Percentiles rank a stretch among this genome's conserved stretches.
Evolutionary conservation across 2,113 vertebrate genomes (phyloP).

Genomic region (Numenius arquata): DNA sequence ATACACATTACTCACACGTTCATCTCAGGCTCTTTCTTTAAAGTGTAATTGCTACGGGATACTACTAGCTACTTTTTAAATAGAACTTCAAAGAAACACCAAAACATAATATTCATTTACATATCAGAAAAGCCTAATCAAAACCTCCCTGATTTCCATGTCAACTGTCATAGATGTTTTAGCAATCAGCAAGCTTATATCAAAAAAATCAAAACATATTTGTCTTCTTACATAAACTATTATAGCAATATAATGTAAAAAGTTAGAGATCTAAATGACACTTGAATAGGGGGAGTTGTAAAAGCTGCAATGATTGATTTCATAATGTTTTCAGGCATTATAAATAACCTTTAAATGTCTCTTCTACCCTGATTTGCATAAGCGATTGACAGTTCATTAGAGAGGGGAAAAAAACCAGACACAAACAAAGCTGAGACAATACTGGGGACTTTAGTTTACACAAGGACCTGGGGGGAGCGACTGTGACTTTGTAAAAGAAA

Average conservation of each 20-base stretch:
- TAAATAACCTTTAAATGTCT: slow-evolving; percentile 49
- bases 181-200: slow-evolving; percentile 28
- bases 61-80: not conserved
- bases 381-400: slow-evolving; percentile 26
- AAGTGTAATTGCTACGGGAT: not conserved
- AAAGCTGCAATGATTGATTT: slow-evolving; percentile 23
- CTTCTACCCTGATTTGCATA: slow-evolving; percentile 13
- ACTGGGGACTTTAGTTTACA: not conserved
- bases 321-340: slow-evolving; percentile 17
- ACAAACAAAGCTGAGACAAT: not conserved
- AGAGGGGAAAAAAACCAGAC: not conserved
- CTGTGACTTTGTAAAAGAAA: not conserved
- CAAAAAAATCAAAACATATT: slow-evolving; percentile 37
- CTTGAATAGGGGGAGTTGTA: not conserved
- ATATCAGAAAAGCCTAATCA: slow-evolving; percentile 54
- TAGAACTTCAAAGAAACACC: not conserved
- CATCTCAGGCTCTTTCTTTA: not conserved
- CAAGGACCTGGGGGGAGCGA: not conserved
- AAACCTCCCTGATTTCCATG: slow-evolving; percentile 39
- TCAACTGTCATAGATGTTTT: slow-evolving; percentile 25
- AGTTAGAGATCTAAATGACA: slow-evolving; percentile 4
- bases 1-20: not conserved
- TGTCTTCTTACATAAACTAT: slow-evolving; percentile 36
- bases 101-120: not conserved
- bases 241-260: not conserved